Percentiles rank a stretch among this genome's conserved stretches.
Conservation (phyloP, 2,113 vertebrate species). For the Litocranius walleri region DNA sequence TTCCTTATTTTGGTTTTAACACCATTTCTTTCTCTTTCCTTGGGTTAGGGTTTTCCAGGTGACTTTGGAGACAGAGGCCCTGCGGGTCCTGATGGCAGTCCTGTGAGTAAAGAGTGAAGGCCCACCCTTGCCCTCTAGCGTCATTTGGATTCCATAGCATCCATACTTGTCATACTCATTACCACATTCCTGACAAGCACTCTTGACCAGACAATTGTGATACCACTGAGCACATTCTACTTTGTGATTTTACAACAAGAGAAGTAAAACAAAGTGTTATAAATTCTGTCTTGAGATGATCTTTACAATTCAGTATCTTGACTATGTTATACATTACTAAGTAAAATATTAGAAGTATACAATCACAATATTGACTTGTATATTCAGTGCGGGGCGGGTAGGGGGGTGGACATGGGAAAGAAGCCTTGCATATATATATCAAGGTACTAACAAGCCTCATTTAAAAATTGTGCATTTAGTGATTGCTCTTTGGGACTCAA, state of each 20-base stretch:
- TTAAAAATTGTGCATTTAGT: not conserved
- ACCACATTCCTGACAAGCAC: not conserved
- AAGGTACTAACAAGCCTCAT: not conserved
- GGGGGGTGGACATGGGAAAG: not conserved
- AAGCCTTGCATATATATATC: not conserved
- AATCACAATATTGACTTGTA: not conserved
- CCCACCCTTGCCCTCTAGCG: not conserved
- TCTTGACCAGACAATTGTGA: not conserved
- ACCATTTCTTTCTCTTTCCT: not conserved
- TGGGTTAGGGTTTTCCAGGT: slow-evolving; percentile 86
- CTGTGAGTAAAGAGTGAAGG: slow-evolving; percentile 83
- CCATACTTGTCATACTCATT: not conserved
- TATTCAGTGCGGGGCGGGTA: rapidly evolving
- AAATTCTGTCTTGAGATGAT: not conserved
- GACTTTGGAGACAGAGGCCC: slow-evolving; percentile 91
- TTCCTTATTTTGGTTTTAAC: not conserved
- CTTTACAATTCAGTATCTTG: not conserved
- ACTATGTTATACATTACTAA: not conserved
- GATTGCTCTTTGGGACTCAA: not conserved
- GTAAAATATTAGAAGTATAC: not conserved
- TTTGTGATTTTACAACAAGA: not conserved
- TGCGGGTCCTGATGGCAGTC: slow-evolving; percentile 92
- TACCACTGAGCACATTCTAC: not conserved
- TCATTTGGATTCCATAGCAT: not conserved
- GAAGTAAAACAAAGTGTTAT: not conserved